These are phyloP conservation scores for Zosterops hypoxanthus DNA, from an alignment of 2,113 vertebrate species.

Conservation along the genomic window DNA sequence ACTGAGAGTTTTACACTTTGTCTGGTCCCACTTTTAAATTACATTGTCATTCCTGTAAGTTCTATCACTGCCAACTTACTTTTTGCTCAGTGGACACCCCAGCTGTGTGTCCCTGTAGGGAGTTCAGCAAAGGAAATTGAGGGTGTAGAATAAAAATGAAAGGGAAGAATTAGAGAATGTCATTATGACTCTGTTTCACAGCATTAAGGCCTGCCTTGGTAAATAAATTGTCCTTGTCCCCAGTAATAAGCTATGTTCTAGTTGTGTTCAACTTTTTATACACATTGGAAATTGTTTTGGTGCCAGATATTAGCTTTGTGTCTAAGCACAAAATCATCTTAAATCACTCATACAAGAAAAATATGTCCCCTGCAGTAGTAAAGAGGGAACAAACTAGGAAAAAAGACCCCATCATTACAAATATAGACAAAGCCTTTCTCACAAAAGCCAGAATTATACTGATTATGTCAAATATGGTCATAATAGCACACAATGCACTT, in stretches of 20 bases:
- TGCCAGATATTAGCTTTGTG: slow-evolving; percentile 41
- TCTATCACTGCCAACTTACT: not conserved
- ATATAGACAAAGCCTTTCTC: not conserved
- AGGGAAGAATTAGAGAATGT: not conserved
- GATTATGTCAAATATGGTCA: not conserved
- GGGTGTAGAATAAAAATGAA: not conserved
- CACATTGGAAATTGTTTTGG: slow-evolving; percentile 7
- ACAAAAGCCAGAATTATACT: not conserved
- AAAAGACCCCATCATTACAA: not conserved
- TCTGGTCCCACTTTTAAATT: not conserved
- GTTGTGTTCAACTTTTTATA: not conserved
- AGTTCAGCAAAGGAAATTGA: not conserved
- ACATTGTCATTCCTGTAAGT: not conserved
- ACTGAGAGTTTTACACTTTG: not conserved
- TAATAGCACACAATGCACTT: not conserved
- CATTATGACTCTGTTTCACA: not conserved
- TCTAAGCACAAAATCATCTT: slow-evolving; percentile 52
- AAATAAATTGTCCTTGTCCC: not conserved
- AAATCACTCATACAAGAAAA: not conserved
- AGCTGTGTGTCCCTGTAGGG: not conserved
- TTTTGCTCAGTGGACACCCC: not conserved
- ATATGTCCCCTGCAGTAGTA: not conserved
- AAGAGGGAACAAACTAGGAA: not conserved
- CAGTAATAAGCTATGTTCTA: not conserved
- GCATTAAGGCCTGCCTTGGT: not conserved